Base-by-base conservation (phyloP, 2,113 vertebrate genomes). In the Periophthalmus modestus region DNA sequence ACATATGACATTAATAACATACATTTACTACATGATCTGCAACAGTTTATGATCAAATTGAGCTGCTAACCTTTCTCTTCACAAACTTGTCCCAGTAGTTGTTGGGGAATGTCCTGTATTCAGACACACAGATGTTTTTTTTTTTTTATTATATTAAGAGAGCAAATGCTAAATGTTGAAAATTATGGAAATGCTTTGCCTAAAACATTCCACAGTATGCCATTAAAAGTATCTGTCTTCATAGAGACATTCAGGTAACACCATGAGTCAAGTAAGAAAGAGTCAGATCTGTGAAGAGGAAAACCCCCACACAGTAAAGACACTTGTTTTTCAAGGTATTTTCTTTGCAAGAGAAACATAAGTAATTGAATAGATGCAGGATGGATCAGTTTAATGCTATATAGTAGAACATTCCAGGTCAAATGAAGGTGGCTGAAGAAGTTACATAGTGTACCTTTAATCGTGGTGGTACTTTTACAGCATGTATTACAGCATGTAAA, bases 51-150 rank as follows among this genome's bases (percentile, higher is more conserved):
- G 16, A 7, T 39, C n/a, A 43, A 36, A 39, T 12, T 12, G 4
- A 65, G 3, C 9, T n/a, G 58, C 92, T 93, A 81, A 97, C 96
- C 95, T 98, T 98, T 87, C 95, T 93, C 80, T 97, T 98, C 59
- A 98, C 95, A 92, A 98, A 98, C 89, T 98, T 98, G 92, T 98
- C 96, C 96, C 96, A 98, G 89, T 98, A 98, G 82, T 98, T 98
- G 92, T 95, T 96, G 0, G 96, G 96, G 92, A 98, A 97, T 12
- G 94, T 89, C 79, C 96, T 97, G 83, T 18, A 57, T 55, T 13
- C 2, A 81, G 11, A 74, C 10, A 87, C 39, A 83, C 5, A 78
- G 61, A 2, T 59, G 21, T 28, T 3, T n/a, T n/a, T n/a, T n/a
- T n/a, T n/a, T n/a, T 24, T 55, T n/a, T n/a, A 59, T 59, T 59